Base-by-base conservation (phyloP, 2,888 invertebrate species). In the Acleris literana region DNA sequence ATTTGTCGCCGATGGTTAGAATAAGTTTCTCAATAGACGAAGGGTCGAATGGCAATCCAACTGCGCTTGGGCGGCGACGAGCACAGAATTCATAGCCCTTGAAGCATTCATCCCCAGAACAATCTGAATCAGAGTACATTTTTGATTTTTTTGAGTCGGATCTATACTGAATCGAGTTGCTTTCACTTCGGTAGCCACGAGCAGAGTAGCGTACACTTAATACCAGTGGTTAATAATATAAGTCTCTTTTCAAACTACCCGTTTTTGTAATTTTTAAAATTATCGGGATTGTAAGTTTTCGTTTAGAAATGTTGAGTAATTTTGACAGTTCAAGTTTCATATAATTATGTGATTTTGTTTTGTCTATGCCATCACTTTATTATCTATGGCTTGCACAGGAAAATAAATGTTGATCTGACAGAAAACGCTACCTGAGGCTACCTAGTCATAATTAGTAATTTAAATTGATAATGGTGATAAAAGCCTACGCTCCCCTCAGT, bases 11-110 rank as follows among this genome's bases (percentile, higher is more conserved):
- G 6, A 92, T 82, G 2, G 74, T 70, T 11, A 92, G 75, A 54
- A 92, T 90, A 9, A 92, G 72, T 2, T 86, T 82, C 72, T 91
- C 92, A 16, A 91, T 74, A 2, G 75, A 76, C 0, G 77, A 61
- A 2, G 83, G 82, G 63, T 92, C 86, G 63, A 88, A 92, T 0
- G 87, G 86, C 66, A 91, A 65, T 4, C 74, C 72, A 62, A 70
- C 70, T 7, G 69, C 58, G 25, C 68, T 67, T 1, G 78, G 74
- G 59, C 33, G 55, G 5, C 76, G 71, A 16, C 71, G 59, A 18
- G 74, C 69, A 56, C 85, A 84, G 43, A 82, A 60, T 63, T 84
- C 86, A 64, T 77, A 86, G 3, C 79, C 82, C 1, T 64, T 57
- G 54, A 72, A 75, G 46, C 63, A 68, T 17, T 86, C 87, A 3